Percentiles rank a stretch among this genome's conserved stretches.
Conservation (phyloP, 2,888 invertebrate species). For the Steinernema scapterisci region DNA sequence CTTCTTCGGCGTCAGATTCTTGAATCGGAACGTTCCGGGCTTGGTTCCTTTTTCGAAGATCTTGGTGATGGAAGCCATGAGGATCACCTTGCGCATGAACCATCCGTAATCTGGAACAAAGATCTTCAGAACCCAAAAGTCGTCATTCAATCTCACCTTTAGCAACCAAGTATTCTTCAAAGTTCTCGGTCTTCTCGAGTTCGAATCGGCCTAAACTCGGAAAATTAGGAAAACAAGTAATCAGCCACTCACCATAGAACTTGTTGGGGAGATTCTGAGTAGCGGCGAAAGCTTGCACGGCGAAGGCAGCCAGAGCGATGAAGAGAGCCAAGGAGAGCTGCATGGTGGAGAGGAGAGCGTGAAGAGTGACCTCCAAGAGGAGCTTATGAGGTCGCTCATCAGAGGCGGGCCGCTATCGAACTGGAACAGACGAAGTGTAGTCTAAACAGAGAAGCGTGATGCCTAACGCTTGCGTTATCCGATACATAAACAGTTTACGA, state of each 20-base stretch:
- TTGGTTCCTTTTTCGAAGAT: conserved; percentile 41
- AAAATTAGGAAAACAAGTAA: neutral
- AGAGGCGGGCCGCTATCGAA: conserved; percentile 6
- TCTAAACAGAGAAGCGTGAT: neutral
- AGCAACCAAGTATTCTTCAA: conserved; percentile 57
- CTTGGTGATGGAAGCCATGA: conserved; percentile 58
- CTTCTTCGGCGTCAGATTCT: conserved; percentile 60
- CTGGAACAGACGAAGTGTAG: neutral
- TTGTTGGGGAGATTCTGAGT: conserved; percentile 50
- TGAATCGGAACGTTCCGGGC: conserved; percentile 51
- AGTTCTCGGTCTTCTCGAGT: conserved; percentile 58
- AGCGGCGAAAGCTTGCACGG: conserved; percentile 3
- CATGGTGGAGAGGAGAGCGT: neutral
- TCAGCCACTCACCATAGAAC: conserved; percentile 48
- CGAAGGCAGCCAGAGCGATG: neutral
- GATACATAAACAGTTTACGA: conserved; percentile 19
- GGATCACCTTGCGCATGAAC: conserved; percentile 58
- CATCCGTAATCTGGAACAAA: conserved; percentile 48
- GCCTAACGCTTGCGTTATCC: neutral
- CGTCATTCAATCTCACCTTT: conserved; percentile 33
- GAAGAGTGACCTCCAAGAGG: neutral
- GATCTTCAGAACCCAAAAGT: no score
- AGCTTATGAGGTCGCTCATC: neutral
- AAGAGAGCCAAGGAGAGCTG: neutral
- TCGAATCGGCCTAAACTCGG: conserved; percentile 37